These are phyloP conservation scores for Gadopsis marmoratus DNA, from an alignment of 2,797 vertebrate genomes.

Conservation along the genomic window DNA sequence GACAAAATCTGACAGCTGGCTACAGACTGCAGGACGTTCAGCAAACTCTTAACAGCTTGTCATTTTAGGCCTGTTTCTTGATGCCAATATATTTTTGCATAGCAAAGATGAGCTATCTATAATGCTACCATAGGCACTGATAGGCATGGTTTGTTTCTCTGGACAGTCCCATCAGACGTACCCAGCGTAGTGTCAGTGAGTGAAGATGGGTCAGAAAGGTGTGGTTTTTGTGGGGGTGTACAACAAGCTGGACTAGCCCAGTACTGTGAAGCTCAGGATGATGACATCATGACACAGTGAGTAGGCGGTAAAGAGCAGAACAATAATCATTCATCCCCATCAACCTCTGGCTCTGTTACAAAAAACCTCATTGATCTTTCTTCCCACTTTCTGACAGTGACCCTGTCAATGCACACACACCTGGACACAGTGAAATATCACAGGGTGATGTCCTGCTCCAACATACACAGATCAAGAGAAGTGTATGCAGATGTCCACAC, in stretches of 20 bases:
- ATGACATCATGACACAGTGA: constrained; percentile 78
- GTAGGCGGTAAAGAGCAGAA: constrained; percentile 74
- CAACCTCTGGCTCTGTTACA: constrained; percentile 67
- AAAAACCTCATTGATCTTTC: constrained; percentile 72
- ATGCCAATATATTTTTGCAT: constrained; percentile 7
- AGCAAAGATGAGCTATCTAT: constrained; percentile 1
- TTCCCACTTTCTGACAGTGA: constrained; percentile 56
- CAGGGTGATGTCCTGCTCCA: neutral
- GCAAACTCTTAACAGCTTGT: constrained; percentile 22
- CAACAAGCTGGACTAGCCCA: constrained; percentile 41
- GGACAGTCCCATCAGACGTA: constrained; percentile 20
- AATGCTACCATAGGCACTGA: neutral
- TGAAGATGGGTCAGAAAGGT: constrained; percentile 49
- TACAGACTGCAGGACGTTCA: constrained; percentile 32
- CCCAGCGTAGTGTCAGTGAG: constrained; percentile 34
- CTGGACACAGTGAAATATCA: constrained; percentile 14
- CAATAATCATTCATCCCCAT: constrained; percentile 72
- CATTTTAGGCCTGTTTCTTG: constrained; percentile 9
- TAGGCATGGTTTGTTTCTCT: constrained; percentile 41
- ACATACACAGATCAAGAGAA: constrained; percentile 18
- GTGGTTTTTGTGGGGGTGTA: constrained; percentile 49
- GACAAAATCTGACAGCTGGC: constrained; percentile 68
- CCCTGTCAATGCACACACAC: constrained; percentile 44
- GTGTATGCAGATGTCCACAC: constrained; percentile 20
- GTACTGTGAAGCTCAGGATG: constrained; percentile 59